A percentile compares a stretch with the other conserved stretches of the same genome.
These are phyloP conservation scores for Hylomyscus alleni DNA, from an alignment of 2,797 vertebrate species.

Conservation along the genomic window DNA sequence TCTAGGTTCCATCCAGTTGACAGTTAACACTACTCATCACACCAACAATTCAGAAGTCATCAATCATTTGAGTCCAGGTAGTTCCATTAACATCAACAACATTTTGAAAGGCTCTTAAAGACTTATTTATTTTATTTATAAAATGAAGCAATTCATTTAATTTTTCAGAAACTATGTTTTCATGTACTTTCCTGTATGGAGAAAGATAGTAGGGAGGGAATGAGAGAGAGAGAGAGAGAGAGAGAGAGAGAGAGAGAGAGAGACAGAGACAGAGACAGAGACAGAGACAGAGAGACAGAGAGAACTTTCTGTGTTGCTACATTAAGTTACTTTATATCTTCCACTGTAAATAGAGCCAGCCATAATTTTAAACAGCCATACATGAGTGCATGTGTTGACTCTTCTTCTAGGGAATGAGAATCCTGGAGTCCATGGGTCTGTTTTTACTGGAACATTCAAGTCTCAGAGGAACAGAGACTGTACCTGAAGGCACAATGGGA, in stretches of 20 bases:
- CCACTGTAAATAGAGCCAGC: neutral
- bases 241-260: neutral
- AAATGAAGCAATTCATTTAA: neutral
- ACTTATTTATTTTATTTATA: neutral
- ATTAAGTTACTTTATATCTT: neutral
- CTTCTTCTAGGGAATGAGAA: neutral
- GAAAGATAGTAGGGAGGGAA: neutral
- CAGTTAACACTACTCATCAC: neutral
- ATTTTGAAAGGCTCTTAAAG: neutral
- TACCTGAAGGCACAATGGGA: neutral
- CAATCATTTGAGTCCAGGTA: neutral
- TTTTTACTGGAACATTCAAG: accelerated
- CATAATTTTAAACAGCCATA: too few relatives aligned
- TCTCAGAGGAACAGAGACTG: too few relatives aligned
- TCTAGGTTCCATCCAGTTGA: neutral
- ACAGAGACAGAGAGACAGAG: neutral
- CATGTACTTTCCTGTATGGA: neutral
- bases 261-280: neutral
- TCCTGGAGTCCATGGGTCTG: accelerated
- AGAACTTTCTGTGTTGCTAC: neutral
- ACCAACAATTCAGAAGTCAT: neutral
- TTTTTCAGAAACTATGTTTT: neutral
- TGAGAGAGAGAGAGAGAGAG: neutral
- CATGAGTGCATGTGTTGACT: neutral
- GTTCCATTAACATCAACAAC: neutral